phyloP scores from a whole-genome alignment of 1,140 invertebrate genomes.

The Ooceraea biroi region DNA sequence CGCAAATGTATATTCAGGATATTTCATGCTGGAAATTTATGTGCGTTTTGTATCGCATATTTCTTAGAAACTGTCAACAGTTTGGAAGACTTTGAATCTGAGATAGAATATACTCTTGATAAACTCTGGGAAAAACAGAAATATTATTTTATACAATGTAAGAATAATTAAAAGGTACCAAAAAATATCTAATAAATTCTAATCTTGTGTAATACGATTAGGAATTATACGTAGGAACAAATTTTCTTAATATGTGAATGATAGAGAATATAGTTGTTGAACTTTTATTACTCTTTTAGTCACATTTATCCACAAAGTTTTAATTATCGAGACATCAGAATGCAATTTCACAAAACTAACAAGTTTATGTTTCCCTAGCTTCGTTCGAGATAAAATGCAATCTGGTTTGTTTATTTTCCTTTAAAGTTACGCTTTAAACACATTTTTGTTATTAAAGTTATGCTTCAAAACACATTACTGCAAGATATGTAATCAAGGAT shows the following conservation, averaged over 20 bases:
- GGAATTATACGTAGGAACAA: neutral
- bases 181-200: neutral
- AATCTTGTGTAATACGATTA: neutral
- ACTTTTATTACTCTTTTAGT: neutral
- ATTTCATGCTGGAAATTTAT: conserved; percentile 17
- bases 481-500: neutral
- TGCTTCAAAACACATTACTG: neutral
- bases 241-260: neutral
- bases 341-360: conserved; percentile 9
- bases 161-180: neutral
- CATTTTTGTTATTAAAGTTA: conserved; percentile 48
- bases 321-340: conserved; percentile 29
- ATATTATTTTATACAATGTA: neutral
- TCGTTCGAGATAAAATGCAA: conserved; percentile 19
- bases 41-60: conserved; percentile 15
- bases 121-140: neutral
- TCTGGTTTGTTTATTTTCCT: conserved; percentile 37
- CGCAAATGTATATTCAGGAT: neutral
- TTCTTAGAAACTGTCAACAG: conserved; percentile 26
- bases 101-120: conserved; percentile 11
- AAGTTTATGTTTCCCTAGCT: conserved; percentile 16
- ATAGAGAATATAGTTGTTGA: neutral
- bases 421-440: conserved; percentile 48
- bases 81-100: conserved; percentile 7
- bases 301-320: neutral